These are phyloP conservation scores for Asteroscopus sphinx DNA, from an alignment of 2,888 invertebrate genomes.

Conservation along the genomic window DNA sequence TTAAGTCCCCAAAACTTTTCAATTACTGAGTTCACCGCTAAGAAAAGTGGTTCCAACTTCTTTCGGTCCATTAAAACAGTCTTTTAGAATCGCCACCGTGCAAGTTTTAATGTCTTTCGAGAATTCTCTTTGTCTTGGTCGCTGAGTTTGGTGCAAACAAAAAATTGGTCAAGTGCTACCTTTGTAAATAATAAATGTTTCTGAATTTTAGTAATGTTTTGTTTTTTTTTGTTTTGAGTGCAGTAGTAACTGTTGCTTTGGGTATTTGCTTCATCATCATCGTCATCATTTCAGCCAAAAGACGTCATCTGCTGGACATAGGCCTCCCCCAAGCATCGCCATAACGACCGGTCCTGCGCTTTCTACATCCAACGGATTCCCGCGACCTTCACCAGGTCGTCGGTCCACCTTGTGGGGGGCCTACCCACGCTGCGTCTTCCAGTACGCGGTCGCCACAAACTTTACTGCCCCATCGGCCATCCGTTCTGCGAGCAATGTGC, in stretches of 20 bases:
- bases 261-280: no score
- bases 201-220: constrained; percentile 19
- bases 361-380: no score
- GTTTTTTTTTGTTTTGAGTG: constrained; percentile 30
- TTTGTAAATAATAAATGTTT: constrained; percentile 38
- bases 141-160: constrained; percentile 65
- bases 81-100: constrained; percentile 69
- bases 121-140: constrained; percentile 72
- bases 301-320: no score
- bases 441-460: no score
- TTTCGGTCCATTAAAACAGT: constrained; percentile 66
- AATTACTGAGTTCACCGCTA: constrained; percentile 57
- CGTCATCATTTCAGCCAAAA: no score
- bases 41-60: constrained; percentile 56
- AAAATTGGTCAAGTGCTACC: constrained; percentile 53
- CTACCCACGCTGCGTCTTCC: no score
- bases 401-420: no score
- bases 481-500: no score
- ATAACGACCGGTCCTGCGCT: no score
- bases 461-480: no score
- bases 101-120: constrained; percentile 82
- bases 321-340: no score
- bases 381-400: no score
- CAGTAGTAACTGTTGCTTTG: constrained; percentile 10
- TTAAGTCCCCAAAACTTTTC: constrained; percentile 49